Conservation (phyloP, 2,888 invertebrate genomes). For the Yponomeuta cagnagella region DNA sequence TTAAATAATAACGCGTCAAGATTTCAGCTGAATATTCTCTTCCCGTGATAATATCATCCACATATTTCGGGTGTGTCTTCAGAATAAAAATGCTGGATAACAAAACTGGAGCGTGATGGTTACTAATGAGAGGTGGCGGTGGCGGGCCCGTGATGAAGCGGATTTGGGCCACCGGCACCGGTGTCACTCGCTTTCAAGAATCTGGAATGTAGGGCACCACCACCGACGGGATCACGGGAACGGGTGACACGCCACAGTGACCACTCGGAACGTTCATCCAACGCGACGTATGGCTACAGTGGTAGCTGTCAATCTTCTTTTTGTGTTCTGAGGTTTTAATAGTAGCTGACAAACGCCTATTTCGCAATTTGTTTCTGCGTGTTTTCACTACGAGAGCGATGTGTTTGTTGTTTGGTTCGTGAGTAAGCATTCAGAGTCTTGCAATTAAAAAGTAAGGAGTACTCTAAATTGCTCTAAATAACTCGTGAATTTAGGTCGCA, state of each 20-base stretch:
- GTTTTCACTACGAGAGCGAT: background rate
- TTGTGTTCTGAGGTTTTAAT: background rate
- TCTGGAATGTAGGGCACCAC: conserved; percentile 38
- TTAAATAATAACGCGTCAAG: background rate
- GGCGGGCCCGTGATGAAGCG: background rate
- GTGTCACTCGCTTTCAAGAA: background rate
- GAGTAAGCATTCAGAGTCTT: conserved; percentile 9
- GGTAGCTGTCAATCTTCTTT: background rate
- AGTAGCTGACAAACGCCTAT: background rate
- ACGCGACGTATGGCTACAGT: conserved; percentile 8
- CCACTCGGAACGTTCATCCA: background rate
- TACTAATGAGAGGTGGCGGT: conserved; percentile 42
- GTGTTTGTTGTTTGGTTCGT: background rate
- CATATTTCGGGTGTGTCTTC: background rate
- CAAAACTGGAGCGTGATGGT: conserved; percentile 42
- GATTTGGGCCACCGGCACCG: background rate
- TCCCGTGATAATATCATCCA: background rate
- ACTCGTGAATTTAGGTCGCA: conserved; percentile 29
- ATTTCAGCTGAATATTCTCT: background rate
- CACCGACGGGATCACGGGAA: background rate
- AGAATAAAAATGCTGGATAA: conserved; percentile 28
- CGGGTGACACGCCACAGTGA: background rate
- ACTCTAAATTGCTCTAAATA: conserved; percentile 35
- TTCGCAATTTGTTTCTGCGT: background rate
- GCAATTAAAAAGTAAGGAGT: conserved; percentile 24